Evolutionary conservation across 2,888 invertebrate genomes (phyloP).

Genomic region (Macropis europaea): DNA sequence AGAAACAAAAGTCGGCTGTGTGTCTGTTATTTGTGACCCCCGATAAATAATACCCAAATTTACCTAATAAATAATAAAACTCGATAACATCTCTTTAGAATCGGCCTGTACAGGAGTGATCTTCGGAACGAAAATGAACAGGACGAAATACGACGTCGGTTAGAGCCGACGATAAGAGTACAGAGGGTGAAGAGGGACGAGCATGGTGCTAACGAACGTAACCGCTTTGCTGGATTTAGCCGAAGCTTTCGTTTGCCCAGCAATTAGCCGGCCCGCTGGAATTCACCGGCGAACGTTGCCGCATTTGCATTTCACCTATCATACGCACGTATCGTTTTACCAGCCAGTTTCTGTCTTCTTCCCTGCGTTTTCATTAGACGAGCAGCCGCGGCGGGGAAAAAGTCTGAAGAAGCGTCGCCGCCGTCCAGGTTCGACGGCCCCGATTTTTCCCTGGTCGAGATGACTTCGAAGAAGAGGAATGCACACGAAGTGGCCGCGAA

Average conservation of each 20-base stretch:
- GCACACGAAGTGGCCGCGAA: conserved; percentile 17
- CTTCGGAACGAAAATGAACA: too few relatives aligned
- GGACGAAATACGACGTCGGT: too few relatives aligned
- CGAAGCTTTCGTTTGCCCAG: conserved; percentile 61
- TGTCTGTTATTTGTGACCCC: too few relatives aligned
- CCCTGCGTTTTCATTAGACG: too few relatives aligned
- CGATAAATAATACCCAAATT: too few relatives aligned
- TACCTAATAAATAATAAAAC: too few relatives aligned
- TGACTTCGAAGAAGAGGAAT: conserved; percentile 53
- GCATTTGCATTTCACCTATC: conserved; percentile 43
- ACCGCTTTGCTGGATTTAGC: conserved; percentile 23
- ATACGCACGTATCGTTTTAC: conserved; percentile 26
- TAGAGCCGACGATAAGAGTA: too few relatives aligned
- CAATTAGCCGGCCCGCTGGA: conserved; percentile 64
- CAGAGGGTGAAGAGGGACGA: too few relatives aligned
- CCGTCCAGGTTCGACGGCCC: conserved; percentile 66
- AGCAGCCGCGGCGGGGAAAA: conserved; percentile 7
- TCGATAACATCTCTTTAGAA: too few relatives aligned
- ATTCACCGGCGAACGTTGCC: conserved; percentile 28
- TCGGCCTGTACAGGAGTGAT: too few relatives aligned
- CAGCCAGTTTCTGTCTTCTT: conserved; percentile 6
- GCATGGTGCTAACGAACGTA: conserved; percentile 56
- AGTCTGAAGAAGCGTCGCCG: conserved; percentile 13
- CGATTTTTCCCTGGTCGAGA: conserved; percentile 67
- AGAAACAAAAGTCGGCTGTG: too few relatives aligned